Percentiles rank a stretch among this genome's conserved stretches.
phyloP scores from a whole-genome alignment of 2,797 vertebrate species.

The Bovichtus variegatus region DNA sequence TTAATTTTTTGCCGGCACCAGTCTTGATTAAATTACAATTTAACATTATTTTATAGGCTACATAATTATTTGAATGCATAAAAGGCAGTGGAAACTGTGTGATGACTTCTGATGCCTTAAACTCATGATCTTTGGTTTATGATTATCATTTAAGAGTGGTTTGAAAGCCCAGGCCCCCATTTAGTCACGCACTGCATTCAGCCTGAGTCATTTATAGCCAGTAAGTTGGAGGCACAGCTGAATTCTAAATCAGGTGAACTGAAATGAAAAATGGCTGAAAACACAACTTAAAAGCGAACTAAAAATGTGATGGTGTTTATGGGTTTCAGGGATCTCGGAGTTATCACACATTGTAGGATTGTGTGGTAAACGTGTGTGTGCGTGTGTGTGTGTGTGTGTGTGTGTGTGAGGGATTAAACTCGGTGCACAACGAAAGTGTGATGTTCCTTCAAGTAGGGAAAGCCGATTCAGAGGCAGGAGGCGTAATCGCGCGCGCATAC shows the following conservation, averaged over 20 bases:
- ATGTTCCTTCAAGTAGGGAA: not conserved
- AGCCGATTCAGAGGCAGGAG: not conserved
- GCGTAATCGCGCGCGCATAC: not conserved
- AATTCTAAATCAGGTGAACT: slow-evolving; percentile 5
- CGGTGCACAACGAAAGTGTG: not conserved
- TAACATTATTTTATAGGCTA: not conserved
- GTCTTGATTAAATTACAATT: not conserved
- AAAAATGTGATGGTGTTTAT: not conserved
- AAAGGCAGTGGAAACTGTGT: not conserved
- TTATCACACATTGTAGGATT: not conserved
- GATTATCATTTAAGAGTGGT: not conserved
- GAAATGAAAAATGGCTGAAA: slow-evolving; percentile 7
- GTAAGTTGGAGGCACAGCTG: not conserved
- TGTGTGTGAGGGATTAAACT: not conserved
- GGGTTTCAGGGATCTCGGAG: not conserved
- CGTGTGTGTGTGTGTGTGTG: not conserved
- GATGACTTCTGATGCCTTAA: not conserved
- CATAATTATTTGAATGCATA: not conserved
- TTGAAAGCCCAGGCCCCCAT: not conserved
- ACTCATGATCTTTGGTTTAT: not conserved
- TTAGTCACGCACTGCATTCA: not conserved
- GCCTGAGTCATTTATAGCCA: not conserved
- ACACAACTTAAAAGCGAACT: slow-evolving; percentile 2
- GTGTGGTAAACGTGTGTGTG: not conserved
- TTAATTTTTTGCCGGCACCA: not conserved